Conservation (phyloP, 2,113 vertebrate genomes). For the Myxocyprinus asiaticus region DNA sequence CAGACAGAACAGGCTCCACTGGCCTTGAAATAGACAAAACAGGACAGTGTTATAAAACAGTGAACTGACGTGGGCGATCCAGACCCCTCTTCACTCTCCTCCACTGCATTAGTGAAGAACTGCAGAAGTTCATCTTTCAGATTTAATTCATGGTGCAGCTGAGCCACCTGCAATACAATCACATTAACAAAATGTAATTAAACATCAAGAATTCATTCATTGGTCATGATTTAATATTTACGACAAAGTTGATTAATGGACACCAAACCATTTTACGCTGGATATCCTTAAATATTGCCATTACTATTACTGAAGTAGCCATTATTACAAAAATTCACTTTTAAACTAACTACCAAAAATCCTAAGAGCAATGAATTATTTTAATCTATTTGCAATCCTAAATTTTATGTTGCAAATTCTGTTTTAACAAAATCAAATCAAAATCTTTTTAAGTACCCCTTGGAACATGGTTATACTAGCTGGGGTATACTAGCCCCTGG, state of each 20-base stretch:
- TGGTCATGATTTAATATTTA: not conserved
- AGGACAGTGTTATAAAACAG: conserved; percentile 28
- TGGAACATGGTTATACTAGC: too few species aligned
- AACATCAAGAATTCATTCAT: not conserved
- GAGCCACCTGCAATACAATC: conserved; percentile 82
- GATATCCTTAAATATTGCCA: not conserved
- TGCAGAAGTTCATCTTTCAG: conserved; percentile 98
- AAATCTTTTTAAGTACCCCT: too few species aligned
- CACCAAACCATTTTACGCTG: too few species aligned
- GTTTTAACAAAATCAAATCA: too few species aligned
- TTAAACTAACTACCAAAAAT: too few species aligned
- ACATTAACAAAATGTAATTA: not conserved
- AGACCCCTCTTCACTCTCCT: conserved; percentile 89
- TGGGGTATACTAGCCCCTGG: too few species aligned
- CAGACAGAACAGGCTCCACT: not conserved
- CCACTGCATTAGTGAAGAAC: conserved; percentile 90
- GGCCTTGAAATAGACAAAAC: not conserved
- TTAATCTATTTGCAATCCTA: too few species aligned
- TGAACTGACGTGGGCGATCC: conserved; percentile 87
- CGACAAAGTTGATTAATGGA: too few species aligned
- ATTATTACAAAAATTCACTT: too few species aligned
- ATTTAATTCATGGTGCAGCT: conserved; percentile 93
- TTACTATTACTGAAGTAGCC: too few species aligned
- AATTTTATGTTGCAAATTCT: too few species aligned
- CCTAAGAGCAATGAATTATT: too few species aligned